phyloP scores from a whole-genome alignment of 2,797 vertebrate genomes.

The Micropoecilia bifurca region DNA sequence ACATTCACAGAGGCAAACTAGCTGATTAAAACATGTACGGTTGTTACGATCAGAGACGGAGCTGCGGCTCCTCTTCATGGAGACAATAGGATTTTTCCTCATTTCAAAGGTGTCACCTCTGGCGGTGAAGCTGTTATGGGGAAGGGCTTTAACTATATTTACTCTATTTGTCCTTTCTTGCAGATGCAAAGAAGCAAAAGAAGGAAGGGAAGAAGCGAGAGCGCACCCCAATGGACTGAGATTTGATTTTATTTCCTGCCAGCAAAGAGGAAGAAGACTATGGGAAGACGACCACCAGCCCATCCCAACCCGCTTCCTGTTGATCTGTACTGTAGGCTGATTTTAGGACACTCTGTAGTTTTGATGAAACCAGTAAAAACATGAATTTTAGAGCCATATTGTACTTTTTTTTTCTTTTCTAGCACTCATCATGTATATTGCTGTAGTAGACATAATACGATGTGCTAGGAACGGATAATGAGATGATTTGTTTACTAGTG shows the following conservation, averaged over 20 bases:
- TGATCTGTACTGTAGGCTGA: conserved; percentile 68
- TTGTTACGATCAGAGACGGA: conserved; percentile 23
- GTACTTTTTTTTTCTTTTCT: conserved; percentile 49
- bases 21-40: conserved; percentile 21
- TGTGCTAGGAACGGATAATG: conserved; percentile 57
- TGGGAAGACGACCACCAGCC: conserved; percentile 37
- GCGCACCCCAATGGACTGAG: conserved; percentile 76
- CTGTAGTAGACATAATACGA: conserved; percentile 60
- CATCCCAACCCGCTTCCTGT: conserved; percentile 60
- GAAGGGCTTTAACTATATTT: not conserved
- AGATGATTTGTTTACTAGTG: conserved; percentile 57
- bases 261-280: conserved; percentile 26
- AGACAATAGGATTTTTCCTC: conserved; percentile 29
- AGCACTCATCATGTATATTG: conserved; percentile 53
- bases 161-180: conserved; percentile 17
- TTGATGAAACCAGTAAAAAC: conserved; percentile 54
- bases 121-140: not conserved
- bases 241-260: conserved; percentile 15
- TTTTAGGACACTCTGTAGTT: conserved; percentile 60
- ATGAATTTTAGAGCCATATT: conserved; percentile 54
- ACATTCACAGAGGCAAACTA: conserved; percentile 15
- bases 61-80: conserved; percentile 28
- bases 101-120: conserved; percentile 16
- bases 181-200: conserved; percentile 85
- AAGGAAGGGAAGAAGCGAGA: conserved; percentile 84